A percentile compares a stretch with the other conserved stretches of the same genome.
Evolutionary conservation across 2,113 vertebrate species (phyloP).

Genomic region (Ondatra zibethicus): DNA sequence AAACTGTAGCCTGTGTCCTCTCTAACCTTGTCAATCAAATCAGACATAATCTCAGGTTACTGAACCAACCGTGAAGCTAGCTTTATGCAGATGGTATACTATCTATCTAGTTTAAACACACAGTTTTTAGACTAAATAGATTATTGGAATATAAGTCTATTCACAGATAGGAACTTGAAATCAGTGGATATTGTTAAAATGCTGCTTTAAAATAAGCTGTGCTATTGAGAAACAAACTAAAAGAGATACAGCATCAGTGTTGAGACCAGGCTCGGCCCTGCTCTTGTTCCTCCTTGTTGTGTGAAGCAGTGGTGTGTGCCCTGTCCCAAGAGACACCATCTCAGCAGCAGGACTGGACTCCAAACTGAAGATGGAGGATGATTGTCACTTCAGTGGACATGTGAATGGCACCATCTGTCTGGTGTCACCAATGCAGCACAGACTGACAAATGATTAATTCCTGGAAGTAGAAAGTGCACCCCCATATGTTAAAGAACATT

Average conservation of each 20-base stretch:
- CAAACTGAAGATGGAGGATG: neutral
- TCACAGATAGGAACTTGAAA: neutral
- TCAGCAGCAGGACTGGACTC: neutral
- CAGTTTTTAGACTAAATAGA: conserved; percentile 5
- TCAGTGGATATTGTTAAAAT: neutral
- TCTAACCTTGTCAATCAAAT: neutral
- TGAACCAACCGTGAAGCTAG: neutral
- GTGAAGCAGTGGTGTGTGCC: too few species aligned
- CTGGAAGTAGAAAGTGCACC: neutral
- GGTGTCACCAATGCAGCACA: too few species aligned
- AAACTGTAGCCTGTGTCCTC: neutral
- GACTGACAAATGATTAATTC: neutral
- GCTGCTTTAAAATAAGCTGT: neutral
- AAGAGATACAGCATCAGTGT: neutral
- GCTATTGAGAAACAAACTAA: neutral
- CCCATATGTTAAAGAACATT: neutral
- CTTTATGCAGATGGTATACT: neutral
- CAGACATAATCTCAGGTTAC: neutral
- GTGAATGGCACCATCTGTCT: neutral
- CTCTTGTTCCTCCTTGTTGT: neutral
- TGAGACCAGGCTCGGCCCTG: too few species aligned
- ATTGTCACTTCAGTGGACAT: neutral
- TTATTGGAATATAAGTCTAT: neutral
- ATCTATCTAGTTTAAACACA: neutral
- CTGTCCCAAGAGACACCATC: neutral